Evolutionary conservation across 1,140 invertebrate genomes (phyloP), one percentile per base, ranked within the genome.

Genomic region (Neodiprion fabricii): DNA sequence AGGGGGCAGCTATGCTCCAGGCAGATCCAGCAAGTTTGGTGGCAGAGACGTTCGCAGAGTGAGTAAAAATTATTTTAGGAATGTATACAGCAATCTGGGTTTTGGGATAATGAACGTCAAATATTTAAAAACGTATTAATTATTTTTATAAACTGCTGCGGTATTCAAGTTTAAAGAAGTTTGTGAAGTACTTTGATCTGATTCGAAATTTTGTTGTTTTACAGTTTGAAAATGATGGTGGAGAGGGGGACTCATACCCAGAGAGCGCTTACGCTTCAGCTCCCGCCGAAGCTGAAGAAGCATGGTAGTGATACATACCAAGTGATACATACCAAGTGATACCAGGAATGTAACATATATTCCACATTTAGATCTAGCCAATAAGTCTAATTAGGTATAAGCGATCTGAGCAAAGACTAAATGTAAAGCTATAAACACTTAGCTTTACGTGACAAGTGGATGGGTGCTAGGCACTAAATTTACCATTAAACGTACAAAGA

Each of bases 21-120:
- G 80, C 48, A 74, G 61, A 53, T 73, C 74, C 11, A 81, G 77
- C 11, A 78, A 75, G 9, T 92, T 92, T 78, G 91, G 91, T 40
- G 90, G 89, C 5, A 67, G 84, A 70, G 91, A 92, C 83, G 87
- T 92, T 9, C 82, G 91, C 72, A 81, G 81, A 7, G 83, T 86
- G 72, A 81, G 81, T 82, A 70, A 50, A 68, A 1, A 47, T 48
- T 1, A 40, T 40, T 40, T 40, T 40, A 73, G 71, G 72, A 28
- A 66, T 74, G 73, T 65, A 72, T 28, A 72, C 72, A 23, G 48
- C 14, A 17, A n/a, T 11, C 48, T 17, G 9, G 72, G 77, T 71
- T 75, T 73, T 48, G 48, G 75, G 14, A 12, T 28, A 14, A 17
- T 69, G 14, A 69, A 14, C 11, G 40, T 71, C n/a, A 71, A 47